Evolutionary conservation across 2,888 invertebrate genomes (phyloP).

Genomic region (Diabrotica balteata): DNA sequence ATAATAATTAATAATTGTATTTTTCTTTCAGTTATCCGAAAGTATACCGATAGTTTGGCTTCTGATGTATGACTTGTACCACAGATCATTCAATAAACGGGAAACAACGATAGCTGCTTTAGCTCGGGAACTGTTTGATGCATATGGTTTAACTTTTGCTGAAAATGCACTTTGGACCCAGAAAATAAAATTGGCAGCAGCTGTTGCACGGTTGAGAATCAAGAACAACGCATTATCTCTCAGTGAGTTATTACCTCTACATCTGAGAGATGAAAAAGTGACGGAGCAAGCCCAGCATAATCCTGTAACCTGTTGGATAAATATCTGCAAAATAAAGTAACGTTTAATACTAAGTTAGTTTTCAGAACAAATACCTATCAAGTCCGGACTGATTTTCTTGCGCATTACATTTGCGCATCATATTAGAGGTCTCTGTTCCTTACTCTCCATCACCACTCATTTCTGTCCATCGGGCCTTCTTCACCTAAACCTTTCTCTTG

Average conservation of each 20-base stretch:
- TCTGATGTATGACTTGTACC: conserved; percentile 73
- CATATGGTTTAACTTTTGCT: conserved; percentile 60
- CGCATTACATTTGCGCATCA: no score
- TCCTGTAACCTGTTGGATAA: conserved; percentile 81
- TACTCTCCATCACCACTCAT: no score
- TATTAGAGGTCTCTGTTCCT: no score
- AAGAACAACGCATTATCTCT: conserved; percentile 73
- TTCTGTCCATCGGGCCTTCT: no score
- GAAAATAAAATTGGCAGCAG: conserved; percentile 76
- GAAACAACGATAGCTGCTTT: conserved; percentile 47
- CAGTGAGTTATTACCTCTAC: conserved; percentile 74
- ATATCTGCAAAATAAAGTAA: conserved; percentile 74
- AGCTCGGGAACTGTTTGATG: conserved; percentile 50
- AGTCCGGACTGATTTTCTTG: no score
- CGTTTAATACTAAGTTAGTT: conserved; percentile 28
- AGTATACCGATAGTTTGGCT: conserved; percentile 65
- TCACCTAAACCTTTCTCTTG: no score
- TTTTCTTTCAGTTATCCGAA: conserved; percentile 45
- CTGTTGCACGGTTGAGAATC: conserved; percentile 75
- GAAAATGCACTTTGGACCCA: conserved; percentile 71
- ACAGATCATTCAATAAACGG: conserved; percentile 65
- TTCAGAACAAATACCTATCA: no score
- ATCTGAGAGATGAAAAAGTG: conserved; percentile 74
- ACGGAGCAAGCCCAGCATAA: conserved; percentile 63
- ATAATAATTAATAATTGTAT: no score